A percentile compares a stretch with the other conserved stretches of the same genome.
phyloP scores from a whole-genome alignment of 2,888 invertebrate species.

The Callimorpha dominula region DNA sequence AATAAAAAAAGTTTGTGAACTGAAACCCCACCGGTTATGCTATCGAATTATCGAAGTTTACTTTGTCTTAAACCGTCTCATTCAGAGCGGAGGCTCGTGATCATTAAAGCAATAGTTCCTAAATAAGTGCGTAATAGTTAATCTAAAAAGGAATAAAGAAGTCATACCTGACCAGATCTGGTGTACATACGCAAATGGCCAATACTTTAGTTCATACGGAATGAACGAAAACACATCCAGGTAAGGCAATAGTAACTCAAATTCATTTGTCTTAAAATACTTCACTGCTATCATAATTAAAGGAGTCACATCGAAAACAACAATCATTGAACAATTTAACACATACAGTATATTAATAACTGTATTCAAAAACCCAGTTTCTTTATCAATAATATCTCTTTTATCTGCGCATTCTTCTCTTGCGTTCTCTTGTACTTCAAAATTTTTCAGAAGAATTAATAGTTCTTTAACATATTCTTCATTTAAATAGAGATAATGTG shows the following conservation, averaged over 20 bases:
- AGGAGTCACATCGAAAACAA: constrained; percentile 57
- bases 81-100: no score
- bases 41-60: no score
- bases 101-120: no score
- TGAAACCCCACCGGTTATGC: no score
- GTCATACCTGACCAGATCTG: constrained; percentile 63
- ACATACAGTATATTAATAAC: constrained; percentile 54
- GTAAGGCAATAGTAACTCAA: constrained; percentile 60
- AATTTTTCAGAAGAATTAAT: constrained; percentile 39
- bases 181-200: constrained; percentile 61
- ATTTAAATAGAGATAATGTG: constrained; percentile 42
- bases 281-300: constrained; percentile 55
- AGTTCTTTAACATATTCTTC: constrained; percentile 46
- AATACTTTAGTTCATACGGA: constrained; percentile 56
- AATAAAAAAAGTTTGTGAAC: no score
- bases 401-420: constrained; percentile 35
- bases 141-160: background rate
- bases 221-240: constrained; percentile 60
- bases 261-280: constrained; percentile 54
- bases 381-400: constrained; percentile 42
- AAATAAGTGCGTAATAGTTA: no score
- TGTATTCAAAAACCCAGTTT: constrained; percentile 49
- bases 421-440: constrained; percentile 47
- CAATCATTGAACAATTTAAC: constrained; percentile 54
- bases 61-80: no score